A percentile compares a stretch with the other conserved stretches of the same genome.
phyloP scores from a whole-genome alignment of 2,797 vertebrate genomes.

The Sebastes taczanowskii region DNA sequence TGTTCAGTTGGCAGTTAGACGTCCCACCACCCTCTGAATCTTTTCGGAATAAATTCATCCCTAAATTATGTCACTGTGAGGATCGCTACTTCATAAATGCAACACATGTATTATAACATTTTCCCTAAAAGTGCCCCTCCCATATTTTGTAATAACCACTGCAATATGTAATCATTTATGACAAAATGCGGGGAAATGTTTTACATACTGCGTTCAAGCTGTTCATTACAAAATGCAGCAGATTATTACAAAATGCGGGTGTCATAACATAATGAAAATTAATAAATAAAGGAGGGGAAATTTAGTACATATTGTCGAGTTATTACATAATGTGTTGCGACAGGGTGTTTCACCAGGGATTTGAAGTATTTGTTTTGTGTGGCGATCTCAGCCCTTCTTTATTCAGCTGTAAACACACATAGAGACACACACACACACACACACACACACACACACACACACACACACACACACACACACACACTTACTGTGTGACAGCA shows the following conservation, averaged over 20 bases:
- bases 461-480: slow-evolving; percentile 13
- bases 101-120: background rate
- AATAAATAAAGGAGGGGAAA: background rate
- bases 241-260: background rate
- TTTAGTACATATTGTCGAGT: background rate
- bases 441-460: slow-evolving; percentile 16
- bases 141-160: background rate
- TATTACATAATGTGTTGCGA: background rate
- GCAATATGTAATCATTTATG: background rate
- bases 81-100: background rate
- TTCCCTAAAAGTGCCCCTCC: background rate
- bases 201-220: too few species aligned
- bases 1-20: background rate
- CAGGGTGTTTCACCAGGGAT: background rate
- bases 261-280: background rate
- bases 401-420: background rate
- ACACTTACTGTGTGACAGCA: slow-evolving; percentile 69
- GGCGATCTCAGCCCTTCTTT: background rate
- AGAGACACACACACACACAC: too few species aligned
- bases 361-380: background rate
- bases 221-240: too few species aligned
- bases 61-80: background rate
- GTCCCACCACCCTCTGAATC: background rate
- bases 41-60: background rate
- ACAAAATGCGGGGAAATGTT: background rate